Percentiles rank a stretch among this genome's conserved stretches.
Conservation (phyloP, 2,113 vertebrate genomes). For the Daboia siamensis region DNA sequence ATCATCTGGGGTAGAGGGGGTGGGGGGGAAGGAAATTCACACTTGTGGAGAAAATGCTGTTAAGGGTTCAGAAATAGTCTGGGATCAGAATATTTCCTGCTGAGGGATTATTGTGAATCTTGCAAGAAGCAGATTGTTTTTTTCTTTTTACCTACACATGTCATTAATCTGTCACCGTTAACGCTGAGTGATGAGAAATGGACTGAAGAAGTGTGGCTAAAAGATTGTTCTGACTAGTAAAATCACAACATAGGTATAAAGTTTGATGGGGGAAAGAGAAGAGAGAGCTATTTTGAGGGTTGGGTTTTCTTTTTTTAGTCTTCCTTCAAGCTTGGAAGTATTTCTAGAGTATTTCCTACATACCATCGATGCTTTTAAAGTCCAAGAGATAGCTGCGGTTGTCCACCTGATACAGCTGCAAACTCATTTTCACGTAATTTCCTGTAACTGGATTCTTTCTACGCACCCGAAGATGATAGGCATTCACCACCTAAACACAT, state of each 20-base stretch:
- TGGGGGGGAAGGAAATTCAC: neutral
- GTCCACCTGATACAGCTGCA: constrained; percentile 98
- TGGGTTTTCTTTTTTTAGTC: accelerated
- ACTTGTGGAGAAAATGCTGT: neutral
- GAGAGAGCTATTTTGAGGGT: neutral
- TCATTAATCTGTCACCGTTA: constrained; percentile 4
- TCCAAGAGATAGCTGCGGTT: constrained; percentile 95
- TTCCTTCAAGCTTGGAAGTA: neutral
- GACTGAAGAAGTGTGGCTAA: accelerated
- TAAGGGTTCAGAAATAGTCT: neutral
- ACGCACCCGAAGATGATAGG: constrained; percentile 91
- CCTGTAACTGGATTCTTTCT: constrained; percentile 94
- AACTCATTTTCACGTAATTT: constrained; percentile 95
- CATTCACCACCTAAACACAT: constrained; percentile 85
- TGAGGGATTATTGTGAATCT: neutral
- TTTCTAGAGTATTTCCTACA: constrained; percentile 27
- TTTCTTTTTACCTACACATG: neutral
- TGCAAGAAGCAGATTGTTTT: neutral
- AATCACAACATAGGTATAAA: neutral
- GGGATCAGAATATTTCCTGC: neutral
- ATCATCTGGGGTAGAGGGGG: neutral
- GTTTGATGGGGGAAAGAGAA: neutral
- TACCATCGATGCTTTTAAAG: constrained; percentile 98
- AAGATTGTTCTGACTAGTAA: accelerated
- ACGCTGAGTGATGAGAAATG: accelerated